Base-by-base conservation (phyloP, 2,888 invertebrate species). In the Trachelus troglodyta region DNA sequence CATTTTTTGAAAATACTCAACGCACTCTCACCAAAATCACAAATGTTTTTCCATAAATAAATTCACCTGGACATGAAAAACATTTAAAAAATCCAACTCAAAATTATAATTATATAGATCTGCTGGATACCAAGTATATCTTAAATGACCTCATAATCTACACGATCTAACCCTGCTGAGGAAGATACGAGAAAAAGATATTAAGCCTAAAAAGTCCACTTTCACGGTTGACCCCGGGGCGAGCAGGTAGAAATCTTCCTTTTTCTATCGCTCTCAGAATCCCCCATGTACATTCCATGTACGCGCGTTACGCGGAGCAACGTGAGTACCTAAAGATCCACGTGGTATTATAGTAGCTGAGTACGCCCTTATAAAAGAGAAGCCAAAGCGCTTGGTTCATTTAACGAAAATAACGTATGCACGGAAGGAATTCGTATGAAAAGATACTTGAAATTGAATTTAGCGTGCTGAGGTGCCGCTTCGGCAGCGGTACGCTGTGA, bases 401-500 rank as follows among this genome's bases (percentile, higher is more conserved):
- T 71, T 83, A 81, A 76, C 79, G 79, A 76, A 76, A 77, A 80
- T 80, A 85, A 83, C 81, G 83, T 83, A 83, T 83, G 83, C 83
- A 75, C 75, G 81, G 81, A 83, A 85, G 83, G 84, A 84, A 82
- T 85, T 82, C 79, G 74, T 83, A 80, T 83, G 84, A 85, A 87
- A 86, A 85, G 85, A 82, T 82, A 83, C 80, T 79, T 78, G 78
- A 84, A 87, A 87, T 87, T 86, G 84, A 87, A 87, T 87, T 86
- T 82, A 81, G 76, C 80, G 40, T 76, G 74, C 77, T 73, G 79
- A 74, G 76, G 79, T 80, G 77, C 75, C 69, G 81, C 79, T 80
- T 80, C 79, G 81, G 77, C 75, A 71, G 31, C 31, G 12, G 31
- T 15, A 31, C 33, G 71, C 31, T 71, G 71, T 15, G 31, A 12